Percentiles rank a stretch among this genome's conserved stretches.
Conservation (phyloP, 2,888 invertebrate genomes). For the Lepidochrysops patricia region DNA sequence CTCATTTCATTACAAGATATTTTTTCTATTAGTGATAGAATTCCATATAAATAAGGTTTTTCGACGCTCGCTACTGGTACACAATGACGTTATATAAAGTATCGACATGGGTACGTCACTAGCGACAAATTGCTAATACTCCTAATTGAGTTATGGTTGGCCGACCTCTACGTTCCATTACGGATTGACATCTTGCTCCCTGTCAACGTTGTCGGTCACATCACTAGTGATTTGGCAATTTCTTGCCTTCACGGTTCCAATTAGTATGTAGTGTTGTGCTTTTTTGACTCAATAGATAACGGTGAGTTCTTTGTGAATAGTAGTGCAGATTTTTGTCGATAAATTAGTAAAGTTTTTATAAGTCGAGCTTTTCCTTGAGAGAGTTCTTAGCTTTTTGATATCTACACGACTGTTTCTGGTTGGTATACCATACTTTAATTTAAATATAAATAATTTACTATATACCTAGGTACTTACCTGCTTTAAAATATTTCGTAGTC, state of each 20-base stretch:
- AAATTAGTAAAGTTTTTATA: neutral
- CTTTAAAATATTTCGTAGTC: too few species aligned
- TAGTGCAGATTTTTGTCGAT: neutral
- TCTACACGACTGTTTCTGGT: neutral
- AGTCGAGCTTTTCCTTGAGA: neutral
- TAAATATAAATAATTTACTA: too few species aligned
- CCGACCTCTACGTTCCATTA: conserved; percentile 59
- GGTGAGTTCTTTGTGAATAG: conserved; percentile 24
- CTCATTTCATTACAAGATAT: too few species aligned
- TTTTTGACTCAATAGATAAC: conserved; percentile 16
- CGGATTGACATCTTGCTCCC: conserved; percentile 37
- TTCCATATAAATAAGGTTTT: too few species aligned
- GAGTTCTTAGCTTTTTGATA: neutral
- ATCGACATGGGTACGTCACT: conserved; percentile 35
- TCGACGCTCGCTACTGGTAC: too few species aligned
- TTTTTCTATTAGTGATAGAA: too few species aligned
- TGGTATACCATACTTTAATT: neutral
- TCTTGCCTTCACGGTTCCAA: conserved; percentile 11
- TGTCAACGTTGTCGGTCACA: conserved; percentile 25
- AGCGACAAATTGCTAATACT: conserved; percentile 64
- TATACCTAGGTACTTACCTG: too few species aligned
- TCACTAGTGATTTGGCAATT: conserved; percentile 17
- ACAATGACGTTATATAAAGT: neutral
- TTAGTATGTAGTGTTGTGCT: conserved; percentile 36
- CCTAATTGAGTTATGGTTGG: conserved; percentile 68